phyloP scores from a whole-genome alignment of 2,113 vertebrate species.

The Colinus virginianus region DNA sequence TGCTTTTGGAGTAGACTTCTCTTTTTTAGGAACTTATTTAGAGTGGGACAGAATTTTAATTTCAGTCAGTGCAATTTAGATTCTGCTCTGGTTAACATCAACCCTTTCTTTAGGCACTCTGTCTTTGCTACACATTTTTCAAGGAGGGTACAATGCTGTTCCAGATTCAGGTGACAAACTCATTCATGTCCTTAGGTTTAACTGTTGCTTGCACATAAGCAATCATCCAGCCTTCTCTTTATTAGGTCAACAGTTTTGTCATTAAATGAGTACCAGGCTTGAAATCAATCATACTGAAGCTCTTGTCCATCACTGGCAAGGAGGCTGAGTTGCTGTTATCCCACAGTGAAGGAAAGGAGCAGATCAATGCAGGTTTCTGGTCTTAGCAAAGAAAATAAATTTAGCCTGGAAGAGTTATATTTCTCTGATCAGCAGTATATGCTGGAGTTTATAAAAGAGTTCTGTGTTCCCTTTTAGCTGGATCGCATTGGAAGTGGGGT shows the following conservation, averaged over 20 bases:
- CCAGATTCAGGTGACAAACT: background rate
- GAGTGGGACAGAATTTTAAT: background rate
- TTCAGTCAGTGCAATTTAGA: background rate
- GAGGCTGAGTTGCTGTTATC: background rate
- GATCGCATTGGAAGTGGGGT: constrained; percentile 26
- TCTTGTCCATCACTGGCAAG: background rate
- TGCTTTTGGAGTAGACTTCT: background rate
- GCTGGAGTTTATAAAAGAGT: constrained; percentile 17
- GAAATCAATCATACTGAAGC: background rate
- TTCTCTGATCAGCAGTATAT: background rate
- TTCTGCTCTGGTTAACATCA: background rate
- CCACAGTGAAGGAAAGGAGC: background rate
- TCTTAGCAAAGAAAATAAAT: constrained; percentile 20
- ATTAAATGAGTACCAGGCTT: background rate
- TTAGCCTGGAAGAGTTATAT: background rate
- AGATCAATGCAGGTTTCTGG: background rate
- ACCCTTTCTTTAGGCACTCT: background rate
- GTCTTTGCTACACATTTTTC: background rate
- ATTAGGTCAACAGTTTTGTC: background rate
- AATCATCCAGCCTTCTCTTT: background rate
- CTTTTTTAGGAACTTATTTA: background rate
- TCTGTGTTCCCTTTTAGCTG: constrained; percentile 35
- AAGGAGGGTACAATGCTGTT: background rate
- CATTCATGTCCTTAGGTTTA: background rate
- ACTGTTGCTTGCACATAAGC: constrained; percentile 1